Conservation (phyloP, 2,888 invertebrate species). For the Amphipoea oculea region DNA sequence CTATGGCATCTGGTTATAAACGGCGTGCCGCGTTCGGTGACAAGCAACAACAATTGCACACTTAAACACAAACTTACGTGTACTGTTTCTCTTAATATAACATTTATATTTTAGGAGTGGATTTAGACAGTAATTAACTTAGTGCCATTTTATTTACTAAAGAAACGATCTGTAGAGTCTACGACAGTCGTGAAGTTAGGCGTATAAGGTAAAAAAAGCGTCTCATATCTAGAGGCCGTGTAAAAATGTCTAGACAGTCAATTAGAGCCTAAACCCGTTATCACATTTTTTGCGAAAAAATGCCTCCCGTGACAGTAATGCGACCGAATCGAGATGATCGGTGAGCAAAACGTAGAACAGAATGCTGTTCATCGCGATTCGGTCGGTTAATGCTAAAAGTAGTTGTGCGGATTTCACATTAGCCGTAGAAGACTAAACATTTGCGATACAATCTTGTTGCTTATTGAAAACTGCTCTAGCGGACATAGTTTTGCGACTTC, state of each 20-base stretch:
- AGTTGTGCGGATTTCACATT: conserved; percentile 85
- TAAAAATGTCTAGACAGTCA: conserved; percentile 74
- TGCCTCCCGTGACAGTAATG: conserved; percentile 74
- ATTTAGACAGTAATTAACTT: conserved; percentile 88
- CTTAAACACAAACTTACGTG: conserved; percentile 82
- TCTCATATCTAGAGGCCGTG: conserved; percentile 69
- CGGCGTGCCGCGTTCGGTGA: conserved; percentile 53
- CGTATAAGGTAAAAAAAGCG: conserved; percentile 64
- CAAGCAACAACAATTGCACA: conserved; percentile 89
- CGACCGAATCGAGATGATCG: conserved; percentile 72
- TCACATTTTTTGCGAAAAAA: conserved; percentile 80
- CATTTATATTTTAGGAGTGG: conserved; percentile 83
- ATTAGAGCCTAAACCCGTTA: conserved; percentile 88
- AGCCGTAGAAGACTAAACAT: conserved; percentile 68
- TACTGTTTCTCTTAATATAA: conserved; percentile 82
- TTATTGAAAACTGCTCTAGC: conserved; percentile 51
- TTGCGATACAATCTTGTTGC: conserved; percentile 61
- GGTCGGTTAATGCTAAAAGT: conserved; percentile 75
- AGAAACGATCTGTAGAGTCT: conserved; percentile 64
- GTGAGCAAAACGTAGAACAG: conserved; percentile 28
- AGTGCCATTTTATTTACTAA: conserved; percentile 73
- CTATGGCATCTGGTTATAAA: conserved; percentile 75
- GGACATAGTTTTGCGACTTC: conserved; percentile 57
- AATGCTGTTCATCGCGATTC: conserved; percentile 67
- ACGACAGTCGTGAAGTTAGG: conserved; percentile 69